These are phyloP conservation scores for Halcyon senegalensis DNA, from an alignment of 2,113 vertebrate species.

Conservation along the genomic window DNA sequence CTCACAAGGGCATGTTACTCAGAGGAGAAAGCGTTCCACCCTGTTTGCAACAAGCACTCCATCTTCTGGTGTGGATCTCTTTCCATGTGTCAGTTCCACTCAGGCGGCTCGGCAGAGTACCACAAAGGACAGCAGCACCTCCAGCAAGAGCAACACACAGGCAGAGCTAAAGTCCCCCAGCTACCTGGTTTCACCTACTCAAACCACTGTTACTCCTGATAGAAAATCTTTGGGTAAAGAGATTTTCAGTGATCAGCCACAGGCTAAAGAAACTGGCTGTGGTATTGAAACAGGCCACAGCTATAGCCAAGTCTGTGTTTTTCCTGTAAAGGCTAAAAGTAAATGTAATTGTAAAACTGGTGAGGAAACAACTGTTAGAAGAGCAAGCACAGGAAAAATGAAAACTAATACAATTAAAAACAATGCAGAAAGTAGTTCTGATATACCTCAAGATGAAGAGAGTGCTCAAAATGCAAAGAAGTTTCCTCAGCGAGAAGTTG, in stretches of 20 bases:
- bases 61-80: neutral
- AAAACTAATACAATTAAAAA: neutral
- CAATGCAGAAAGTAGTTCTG: neutral
- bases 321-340: conserved; percentile 32
- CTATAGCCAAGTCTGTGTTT: neutral
- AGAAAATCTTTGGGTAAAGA: neutral
- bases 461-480: neutral
- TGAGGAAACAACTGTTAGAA: conserved; percentile 3
- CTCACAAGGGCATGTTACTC: conserved; percentile 36
- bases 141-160: neutral
- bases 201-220: neutral
- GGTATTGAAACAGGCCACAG: neutral
- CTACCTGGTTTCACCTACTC: neutral
- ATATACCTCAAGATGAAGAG: neutral
- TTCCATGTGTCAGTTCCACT: neutral
- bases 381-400: neutral
- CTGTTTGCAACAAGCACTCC: conserved; percentile 25
- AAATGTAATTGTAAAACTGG: neutral
- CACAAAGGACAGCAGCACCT: neutral
- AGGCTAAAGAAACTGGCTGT: neutral
- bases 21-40: conserved; percentile 47
- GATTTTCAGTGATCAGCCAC: neutral
- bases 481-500: neutral
- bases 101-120: neutral
- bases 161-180: neutral